Conservation (phyloP, 2,113 vertebrate species). For the Catharus fuscescens region DNA sequence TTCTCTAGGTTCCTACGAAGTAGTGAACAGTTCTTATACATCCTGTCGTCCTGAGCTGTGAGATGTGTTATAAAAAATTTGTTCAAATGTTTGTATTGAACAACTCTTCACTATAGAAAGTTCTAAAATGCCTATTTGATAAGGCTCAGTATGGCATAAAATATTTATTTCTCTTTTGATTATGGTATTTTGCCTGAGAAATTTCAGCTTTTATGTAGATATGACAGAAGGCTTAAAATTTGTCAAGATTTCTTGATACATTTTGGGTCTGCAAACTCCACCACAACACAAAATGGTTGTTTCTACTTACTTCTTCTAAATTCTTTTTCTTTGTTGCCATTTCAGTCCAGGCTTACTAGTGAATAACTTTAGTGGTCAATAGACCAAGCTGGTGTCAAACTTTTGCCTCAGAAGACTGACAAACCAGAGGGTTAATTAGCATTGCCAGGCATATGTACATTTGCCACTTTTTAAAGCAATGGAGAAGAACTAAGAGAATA, state of each 20-base stretch:
- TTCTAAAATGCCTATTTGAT: not conserved
- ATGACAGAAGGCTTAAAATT: not conserved
- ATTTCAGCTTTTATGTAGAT: not conserved
- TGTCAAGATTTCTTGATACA: not conserved
- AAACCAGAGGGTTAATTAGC: not conserved
- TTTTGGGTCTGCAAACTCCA: not conserved
- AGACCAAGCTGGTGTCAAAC: not conserved
- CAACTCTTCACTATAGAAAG: not conserved
- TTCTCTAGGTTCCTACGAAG: not conserved
- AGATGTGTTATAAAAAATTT: not conserved
- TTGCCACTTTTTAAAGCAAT: not conserved
- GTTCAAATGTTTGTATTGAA: not conserved
- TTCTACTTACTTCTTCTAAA: not conserved
- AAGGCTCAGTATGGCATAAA: not conserved
- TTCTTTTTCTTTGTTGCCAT: not conserved
- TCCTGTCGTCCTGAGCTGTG: not conserved
- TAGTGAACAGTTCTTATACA: not conserved
- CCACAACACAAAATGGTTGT: not conserved
- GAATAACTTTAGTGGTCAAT: not conserved
- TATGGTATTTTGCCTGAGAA: not conserved
- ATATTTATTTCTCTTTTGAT: not conserved
- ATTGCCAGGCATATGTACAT: not conserved
- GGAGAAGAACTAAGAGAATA: slow-evolving; percentile 18
- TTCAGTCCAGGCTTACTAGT: not conserved
- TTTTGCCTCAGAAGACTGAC: not conserved